A percentile compares a stretch with the other conserved stretches of the same genome.
These are phyloP conservation scores for Heterocephalus glaber DNA, from an alignment of 2,113 vertebrate genomes.

Conservation along the genomic window DNA sequence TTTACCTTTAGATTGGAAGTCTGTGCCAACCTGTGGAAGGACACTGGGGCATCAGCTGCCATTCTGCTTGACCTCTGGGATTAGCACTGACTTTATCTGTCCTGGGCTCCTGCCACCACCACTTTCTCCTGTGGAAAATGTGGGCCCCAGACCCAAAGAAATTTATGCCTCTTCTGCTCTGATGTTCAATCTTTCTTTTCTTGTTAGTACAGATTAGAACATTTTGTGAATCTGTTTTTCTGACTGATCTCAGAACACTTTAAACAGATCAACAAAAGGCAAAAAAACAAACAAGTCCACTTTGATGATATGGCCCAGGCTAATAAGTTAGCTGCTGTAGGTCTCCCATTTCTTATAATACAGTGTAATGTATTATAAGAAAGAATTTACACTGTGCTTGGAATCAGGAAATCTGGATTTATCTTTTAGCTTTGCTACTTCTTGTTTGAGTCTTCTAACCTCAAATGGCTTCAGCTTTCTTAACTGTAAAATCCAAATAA, in stretches of 20 bases:
- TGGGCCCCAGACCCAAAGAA: not conserved
- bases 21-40: not conserved
- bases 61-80: not conserved
- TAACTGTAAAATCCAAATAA: constrained; percentile 16
- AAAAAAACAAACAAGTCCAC: not conserved
- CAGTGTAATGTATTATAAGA: not conserved
- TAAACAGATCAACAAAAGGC: not conserved
- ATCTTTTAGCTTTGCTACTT: not conserved
- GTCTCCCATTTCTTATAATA: no score
- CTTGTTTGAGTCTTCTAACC: not conserved
- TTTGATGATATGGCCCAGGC: not conserved
- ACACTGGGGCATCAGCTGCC: not conserved
- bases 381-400: not conserved
- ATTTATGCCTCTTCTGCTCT: not conserved
- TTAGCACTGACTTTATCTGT: not conserved
- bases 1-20: not conserved
- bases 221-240: not conserved
- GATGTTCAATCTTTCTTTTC: not conserved
- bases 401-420: not conserved
- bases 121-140: not conserved
- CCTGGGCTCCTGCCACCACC: not conserved
- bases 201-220: not conserved
- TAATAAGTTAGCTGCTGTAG: not conserved
- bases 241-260: not conserved
- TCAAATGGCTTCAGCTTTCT: not conserved